Evolutionary conservation across 2,888 invertebrate species (phyloP), one percentile per base, ranked within the genome.

Genomic region (Pyrrhosoma nymphula): DNA sequence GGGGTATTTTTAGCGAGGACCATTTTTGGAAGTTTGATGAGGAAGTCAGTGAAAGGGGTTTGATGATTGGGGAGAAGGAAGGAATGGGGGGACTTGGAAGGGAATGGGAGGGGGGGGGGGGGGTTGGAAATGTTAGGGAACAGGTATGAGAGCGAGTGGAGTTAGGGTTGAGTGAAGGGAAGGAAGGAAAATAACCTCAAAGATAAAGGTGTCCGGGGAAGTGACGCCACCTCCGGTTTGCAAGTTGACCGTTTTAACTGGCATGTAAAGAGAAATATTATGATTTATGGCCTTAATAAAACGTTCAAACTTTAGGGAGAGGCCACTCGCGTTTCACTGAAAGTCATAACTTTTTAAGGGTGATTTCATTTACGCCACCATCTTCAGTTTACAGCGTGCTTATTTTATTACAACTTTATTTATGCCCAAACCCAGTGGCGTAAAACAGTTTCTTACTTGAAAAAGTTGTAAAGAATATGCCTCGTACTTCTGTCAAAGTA

Each of bases 201-300:
- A 35, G 35, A 82, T 82, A 16, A 82, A 82, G 35, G 35, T 35
- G 30, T 16, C 3, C 82, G 35, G 82, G n/a, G n/a, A 69, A n/a
- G 69, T 69, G 69, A 69, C 82, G 82, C 35, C 82, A 82, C 35
- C 14, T 82, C 35, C 82, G n/a, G 30, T 82, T 82, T 0, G 16
- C 35, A 82, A 35, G 30, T 82, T 82, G 82, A 35, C 82, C 35
- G 16, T 35, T 35, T 35, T 69, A 69, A 82, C 30, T 0, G 30
- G 30, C 35, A 82, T 35, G 35, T 35, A 35, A 82, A 35, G 82
- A 35, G 35, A 35, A 82, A 82, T 35, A 16, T 35, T 0, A 30
- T 35, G 82, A 82, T 82, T 82, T 82, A 82, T 35, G 30, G 82
- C 26, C 82, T 35, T 82, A 30, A 82, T 82, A 82, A 82, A 82